These are phyloP conservation scores for Cairina moschata DNA, from an alignment of 2,113 vertebrate species.

Conservation along the genomic window DNA sequence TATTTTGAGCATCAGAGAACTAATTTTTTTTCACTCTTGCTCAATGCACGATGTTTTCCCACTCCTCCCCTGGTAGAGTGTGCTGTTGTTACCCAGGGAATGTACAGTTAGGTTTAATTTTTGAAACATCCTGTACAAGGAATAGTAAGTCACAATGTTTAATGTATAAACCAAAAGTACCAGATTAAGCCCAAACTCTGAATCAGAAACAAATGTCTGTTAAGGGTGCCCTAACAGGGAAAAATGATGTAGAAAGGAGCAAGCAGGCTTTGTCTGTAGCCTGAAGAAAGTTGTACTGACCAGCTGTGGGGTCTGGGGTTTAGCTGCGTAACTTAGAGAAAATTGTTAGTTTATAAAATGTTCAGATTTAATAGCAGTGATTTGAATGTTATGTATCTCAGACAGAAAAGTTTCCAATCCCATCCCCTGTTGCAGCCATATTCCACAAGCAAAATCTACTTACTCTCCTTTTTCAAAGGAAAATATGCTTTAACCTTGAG, in stretches of 20 bases:
- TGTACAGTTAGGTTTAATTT: background rate
- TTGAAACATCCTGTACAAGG: background rate
- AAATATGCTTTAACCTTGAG: conserved; percentile 59
- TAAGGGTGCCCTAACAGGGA: background rate
- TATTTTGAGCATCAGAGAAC: background rate
- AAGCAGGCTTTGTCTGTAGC: background rate
- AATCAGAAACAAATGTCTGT: background rate
- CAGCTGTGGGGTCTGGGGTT: no score
- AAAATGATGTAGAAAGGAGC: background rate
- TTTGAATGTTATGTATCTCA: background rate
- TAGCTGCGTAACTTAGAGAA: background rate
- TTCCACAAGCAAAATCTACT: background rate
- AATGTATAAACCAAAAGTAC: background rate
- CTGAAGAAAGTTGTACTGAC: background rate
- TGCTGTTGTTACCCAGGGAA: background rate
- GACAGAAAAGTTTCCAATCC: background rate
- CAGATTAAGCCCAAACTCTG: background rate
- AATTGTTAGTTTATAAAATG: background rate
- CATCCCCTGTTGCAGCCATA: background rate
- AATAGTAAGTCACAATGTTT: background rate
- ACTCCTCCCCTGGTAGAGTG: background rate
- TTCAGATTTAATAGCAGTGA: background rate
- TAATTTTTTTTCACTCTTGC: background rate
- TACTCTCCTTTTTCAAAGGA: background rate
- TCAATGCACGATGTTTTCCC: background rate